Evolutionary conservation across 2,888 invertebrate species (phyloP), one percentile per base, ranked within the genome.

Genomic region (Patella pellucida): DNA sequence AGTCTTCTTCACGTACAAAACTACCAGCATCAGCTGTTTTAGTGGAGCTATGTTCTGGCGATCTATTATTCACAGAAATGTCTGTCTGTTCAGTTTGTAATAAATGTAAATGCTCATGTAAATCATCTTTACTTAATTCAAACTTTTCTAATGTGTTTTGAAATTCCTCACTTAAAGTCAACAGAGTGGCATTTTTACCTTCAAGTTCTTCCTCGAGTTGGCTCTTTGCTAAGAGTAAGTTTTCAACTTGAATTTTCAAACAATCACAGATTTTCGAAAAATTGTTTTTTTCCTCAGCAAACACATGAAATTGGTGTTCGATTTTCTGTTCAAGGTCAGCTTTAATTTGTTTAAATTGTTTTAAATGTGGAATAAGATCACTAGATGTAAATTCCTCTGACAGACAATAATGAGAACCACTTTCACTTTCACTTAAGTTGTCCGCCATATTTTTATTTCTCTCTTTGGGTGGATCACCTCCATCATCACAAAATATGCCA

Each of bases 1-100:
- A 62, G 14, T 62, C 62, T 14, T 62, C 62, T 62, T 62, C 62
- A 2, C 62, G 62, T 62, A 62, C 62, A 23, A 62, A 62, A 23
- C 62, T 62, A 23, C 62, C 62, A 23, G 62, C 19, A 62, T 62
- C 62, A 62, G 19, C 62, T 11, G 7, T 62, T 23, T 23, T 62
- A 23, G 62, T 19, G 19, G 62, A 19, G 23, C 23, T 12, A 23
- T 62, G 62, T 62, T 62, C 62, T 23, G 62, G 62, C 14, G 23
- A 2, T 3, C 23, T 62, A 23, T 19, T 62, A 15, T 23, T 62
- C 41, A 41, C 7, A 41, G 41, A 41, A 9, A 41, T 41, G 41
- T 41, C 41, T 41, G 41, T 7, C 9, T 41, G 41, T 23, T 62
- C 62, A 11, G 19, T 19, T 23, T 62, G 19, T 23, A 23, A 19